Evolutionary conservation across 2,113 vertebrate genomes (phyloP).

Genomic region (Oxygymnocypris stewartii): DNA sequence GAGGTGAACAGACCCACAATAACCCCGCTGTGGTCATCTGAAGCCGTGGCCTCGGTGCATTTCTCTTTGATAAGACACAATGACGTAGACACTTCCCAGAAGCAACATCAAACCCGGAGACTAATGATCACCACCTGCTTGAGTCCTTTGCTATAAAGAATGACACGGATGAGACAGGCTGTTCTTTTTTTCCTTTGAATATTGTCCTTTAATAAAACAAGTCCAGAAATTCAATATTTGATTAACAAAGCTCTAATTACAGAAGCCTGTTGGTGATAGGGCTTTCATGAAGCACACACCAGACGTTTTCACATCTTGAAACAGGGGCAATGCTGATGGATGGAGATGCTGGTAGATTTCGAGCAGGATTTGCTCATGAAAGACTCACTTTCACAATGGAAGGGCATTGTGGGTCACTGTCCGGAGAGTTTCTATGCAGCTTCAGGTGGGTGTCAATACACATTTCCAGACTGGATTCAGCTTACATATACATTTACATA

Average conservation of each 20-base stretch:
- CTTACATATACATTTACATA: too few relatives aligned
- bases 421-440: neutral
- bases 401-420: neutral
- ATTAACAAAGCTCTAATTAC: neutral
- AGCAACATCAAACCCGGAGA: neutral
- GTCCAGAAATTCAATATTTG: neutral
- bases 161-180: neutral
- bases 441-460: neutral
- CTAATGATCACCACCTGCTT: slow-evolving; percentile 16
- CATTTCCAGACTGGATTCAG: neutral
- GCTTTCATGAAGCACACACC: neutral
- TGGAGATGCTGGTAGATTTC: neutral
- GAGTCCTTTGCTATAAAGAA: neutral
- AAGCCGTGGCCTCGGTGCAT: neutral
- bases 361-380: neutral
- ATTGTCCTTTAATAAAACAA: neutral
- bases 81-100: slow-evolving; percentile 12
- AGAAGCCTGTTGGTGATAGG: neutral
- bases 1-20: slow-evolving; percentile 34
- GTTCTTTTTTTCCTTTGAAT: neutral
- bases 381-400: neutral
- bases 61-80: slow-evolving; percentile 18
- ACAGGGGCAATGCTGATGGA: neutral
- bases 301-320: neutral
- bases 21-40: slow-evolving; percentile 9